Evolutionary conservation across 2,888 invertebrate genomes (phyloP), one percentile per base, ranked within the genome.

Genomic region (Piscicola geometra): DNA sequence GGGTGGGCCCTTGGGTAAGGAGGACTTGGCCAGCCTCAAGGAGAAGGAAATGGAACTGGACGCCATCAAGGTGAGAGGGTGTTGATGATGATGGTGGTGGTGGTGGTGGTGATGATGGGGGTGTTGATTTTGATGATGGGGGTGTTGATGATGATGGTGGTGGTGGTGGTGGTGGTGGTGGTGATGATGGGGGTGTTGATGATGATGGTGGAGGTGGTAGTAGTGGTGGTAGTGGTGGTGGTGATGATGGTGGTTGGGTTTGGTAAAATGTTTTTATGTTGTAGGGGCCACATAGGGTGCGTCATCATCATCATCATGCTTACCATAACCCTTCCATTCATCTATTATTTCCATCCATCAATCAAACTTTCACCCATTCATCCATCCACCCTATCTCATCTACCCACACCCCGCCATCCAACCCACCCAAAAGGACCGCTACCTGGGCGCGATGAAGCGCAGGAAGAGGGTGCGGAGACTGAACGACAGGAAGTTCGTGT

Each of bases 401-500:
- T n/a, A n/a, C n/a, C n/a, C n/a, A n/a, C n/a, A n/a, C n/a, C n/a
- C n/a, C n/a, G n/a, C n/a, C n/a, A n/a, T n/a, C n/a, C n/a, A n/a
- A n/a, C n/a, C n/a, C n/a, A n/a, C n/a, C n/a, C n/a, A n/a, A n/a
- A 76, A 86, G 85, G 97, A 97, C 83, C 89, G 97, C 3, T 98
- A 98, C 85, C 88, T 98, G 72, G 98, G 98, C 0, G 90, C 94
- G 68, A 88, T 93, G 0, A 97, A 96, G 84, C 86, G 83, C 80
- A 94, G 95, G 84, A 89, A 96, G 21, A 88, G 97, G 76, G 93
- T 96, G 0, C 88, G 99, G 28, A 88, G 98, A 78, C 87, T 99
- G 64, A 99, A 99, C 86, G 99, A 99, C 84, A 89, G 98, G 25
- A 99, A 99, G 87, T 99, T 99, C 88, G 98, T 99, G 0, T 99